These are phyloP conservation scores for Athalia circularis DNA, from an alignment of 2,888 invertebrate genomes.

Conservation along the genomic window DNA sequence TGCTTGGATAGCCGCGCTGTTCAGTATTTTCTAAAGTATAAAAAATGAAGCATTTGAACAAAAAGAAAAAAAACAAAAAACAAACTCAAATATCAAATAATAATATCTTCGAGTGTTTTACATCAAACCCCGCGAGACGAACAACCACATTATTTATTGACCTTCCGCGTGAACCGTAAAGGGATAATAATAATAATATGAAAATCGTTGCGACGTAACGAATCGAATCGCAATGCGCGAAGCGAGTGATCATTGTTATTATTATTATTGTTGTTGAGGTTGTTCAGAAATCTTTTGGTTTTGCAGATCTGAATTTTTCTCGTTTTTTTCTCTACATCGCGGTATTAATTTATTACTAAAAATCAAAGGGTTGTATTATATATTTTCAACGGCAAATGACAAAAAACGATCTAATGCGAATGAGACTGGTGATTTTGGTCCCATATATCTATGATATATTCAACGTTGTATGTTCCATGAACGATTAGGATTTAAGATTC, in stretches of 20 bases:
- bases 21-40: conserved; percentile 21
- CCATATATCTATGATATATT: conserved; percentile 99
- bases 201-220: conserved; percentile 29
- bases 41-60: neutral
- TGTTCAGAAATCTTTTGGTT: neutral
- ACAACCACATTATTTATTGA: too few relatives aligned
- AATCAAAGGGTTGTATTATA: neutral
- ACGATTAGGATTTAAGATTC: conserved; percentile 75
- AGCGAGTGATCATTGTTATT: neutral
- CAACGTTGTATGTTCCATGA: conserved; percentile 95
- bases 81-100: neutral
- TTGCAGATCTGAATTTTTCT: conserved; percentile 46
- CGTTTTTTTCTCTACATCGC: neutral
- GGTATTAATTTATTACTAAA: neutral
- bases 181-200: too few relatives aligned
- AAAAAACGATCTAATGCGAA: conserved; percentile 55
- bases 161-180: too few relatives aligned
- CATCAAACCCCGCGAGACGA: too few relatives aligned
- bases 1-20: conserved; percentile 57
- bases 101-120: too few relatives aligned
- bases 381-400: conserved; percentile 46
- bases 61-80: neutral
- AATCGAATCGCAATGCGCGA: conserved; percentile 7
- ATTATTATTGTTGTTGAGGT: neutral
- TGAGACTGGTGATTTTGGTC: conserved; percentile 87